A percentile compares a stretch with the other conserved stretches of the same genome.
These are phyloP conservation scores for Tipula lateralis DNA, from an alignment of 2,888 invertebrate species.

Conservation along the genomic window DNA sequence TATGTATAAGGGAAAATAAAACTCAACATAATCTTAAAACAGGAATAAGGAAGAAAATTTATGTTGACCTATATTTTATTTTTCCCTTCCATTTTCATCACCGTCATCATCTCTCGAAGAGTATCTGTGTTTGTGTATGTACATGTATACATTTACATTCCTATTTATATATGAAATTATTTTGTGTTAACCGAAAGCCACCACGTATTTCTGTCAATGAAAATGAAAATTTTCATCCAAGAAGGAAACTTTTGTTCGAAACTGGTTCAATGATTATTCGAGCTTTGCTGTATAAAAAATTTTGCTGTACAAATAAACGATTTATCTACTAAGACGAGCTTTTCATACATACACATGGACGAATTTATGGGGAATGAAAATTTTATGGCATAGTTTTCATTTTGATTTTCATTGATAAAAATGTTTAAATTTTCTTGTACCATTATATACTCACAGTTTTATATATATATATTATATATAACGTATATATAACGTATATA, in stretches of 20 bases:
- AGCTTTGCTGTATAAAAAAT: background rate
- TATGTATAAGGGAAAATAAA: background rate
- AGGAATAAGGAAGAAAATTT: background rate
- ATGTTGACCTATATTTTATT: constrained; percentile 1
- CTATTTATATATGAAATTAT: background rate
- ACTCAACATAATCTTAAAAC: background rate
- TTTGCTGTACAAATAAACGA: too few relatives aligned
- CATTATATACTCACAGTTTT: background rate
- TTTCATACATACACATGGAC: background rate
- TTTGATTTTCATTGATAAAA: background rate
- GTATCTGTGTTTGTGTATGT: background rate
- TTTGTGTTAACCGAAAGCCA: background rate
- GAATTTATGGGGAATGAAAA: background rate
- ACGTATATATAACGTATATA: too few relatives aligned
- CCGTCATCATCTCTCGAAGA: background rate
- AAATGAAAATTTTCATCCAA: background rate
- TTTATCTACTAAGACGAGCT: too few relatives aligned
- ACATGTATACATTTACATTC: background rate
- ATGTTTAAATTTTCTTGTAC: background rate
- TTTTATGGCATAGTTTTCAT: background rate
- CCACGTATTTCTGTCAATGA: background rate
- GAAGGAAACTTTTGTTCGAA: background rate
- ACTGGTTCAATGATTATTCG: background rate
- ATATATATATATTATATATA: too few relatives aligned
- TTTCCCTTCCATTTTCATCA: constrained; percentile 11